Evolutionary conservation across 2,888 invertebrate species (phyloP), one percentile per base, ranked within the genome.

Genomic region (Callyntrura sp.): DNA sequence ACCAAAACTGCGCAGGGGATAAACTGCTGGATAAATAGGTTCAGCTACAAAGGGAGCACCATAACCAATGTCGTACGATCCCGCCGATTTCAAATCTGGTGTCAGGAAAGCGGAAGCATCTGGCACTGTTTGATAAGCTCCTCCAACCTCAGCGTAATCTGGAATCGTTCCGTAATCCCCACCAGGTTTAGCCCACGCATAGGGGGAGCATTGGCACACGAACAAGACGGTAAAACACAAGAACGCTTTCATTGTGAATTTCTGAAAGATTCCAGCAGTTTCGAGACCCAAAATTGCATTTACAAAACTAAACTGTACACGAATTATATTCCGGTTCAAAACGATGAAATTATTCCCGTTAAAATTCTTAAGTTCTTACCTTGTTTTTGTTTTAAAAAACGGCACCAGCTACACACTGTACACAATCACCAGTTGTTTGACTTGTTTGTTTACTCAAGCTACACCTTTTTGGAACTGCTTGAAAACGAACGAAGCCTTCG

Each of bases 81-180:
- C 60, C 11, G 87, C 87, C 45, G 81, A 73, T 14, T 88, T 81
- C 60, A 88, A 82, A n/a, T 88, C 82, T 14, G 82, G 23, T 6
- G 70, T 20, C 11, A 70, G 20, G 3, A 45, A 5, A 25, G n/a
- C 60, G 2, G 65, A 23, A 5, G 20, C 23, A 11, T 83, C 82
- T 25, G 82, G 65, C 6, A 88, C 9, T 20, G 28, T 86, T 86
- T 79, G 79, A 57, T 81, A 87, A n/a, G 70, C 79, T n/a, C 51
- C 70, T 45, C 68, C 85, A 60, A 85, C n/a, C 8, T 85, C 70
- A 25, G 51, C 45, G 4, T n/a, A n/a, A n/a, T n/a, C n/a, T n/a
- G n/a, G n/a, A n/a, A n/a, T n/a, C n/a, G 81, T 43, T 70, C 81
- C 81, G 35, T 88, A 88, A 55, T 88, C 81, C 20, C 78, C 62